phyloP scores from a whole-genome alignment of 2,888 invertebrate species.

The Xanthia togata region DNA sequence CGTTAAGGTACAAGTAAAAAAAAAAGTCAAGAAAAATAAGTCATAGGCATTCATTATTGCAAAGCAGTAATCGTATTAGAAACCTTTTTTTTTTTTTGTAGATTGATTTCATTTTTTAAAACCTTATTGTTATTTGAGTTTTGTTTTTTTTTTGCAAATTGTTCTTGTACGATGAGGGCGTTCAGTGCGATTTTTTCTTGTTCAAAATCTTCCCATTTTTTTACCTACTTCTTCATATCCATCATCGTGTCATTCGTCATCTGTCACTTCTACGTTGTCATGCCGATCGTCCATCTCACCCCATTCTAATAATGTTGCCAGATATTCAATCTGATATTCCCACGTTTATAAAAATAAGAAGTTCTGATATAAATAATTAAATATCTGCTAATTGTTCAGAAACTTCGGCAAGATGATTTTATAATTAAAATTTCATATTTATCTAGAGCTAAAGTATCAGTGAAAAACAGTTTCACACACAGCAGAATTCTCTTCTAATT shows the following conservation, averaged over 20 bases:
- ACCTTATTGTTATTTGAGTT: neutral
- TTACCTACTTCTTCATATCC: neutral
- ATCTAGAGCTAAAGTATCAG: neutral
- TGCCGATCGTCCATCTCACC: neutral
- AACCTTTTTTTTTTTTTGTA: neutral
- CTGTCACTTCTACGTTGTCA: neutral
- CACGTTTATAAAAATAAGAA: neutral
- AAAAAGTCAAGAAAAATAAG: neutral
- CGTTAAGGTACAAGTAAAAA: too few species aligned
- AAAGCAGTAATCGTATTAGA: neutral
- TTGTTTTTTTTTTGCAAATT: neutral
- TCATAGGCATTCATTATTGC: neutral
- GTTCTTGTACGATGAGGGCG: too few species aligned
- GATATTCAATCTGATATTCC: neutral
- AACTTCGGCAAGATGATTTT: neutral
- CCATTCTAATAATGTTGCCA: neutral
- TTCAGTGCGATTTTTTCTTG: neutral
- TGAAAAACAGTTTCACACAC: neutral
- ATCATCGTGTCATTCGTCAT: neutral
- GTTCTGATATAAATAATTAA: too few species aligned
- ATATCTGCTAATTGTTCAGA: neutral
- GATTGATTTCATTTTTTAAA: neutral
- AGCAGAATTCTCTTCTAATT: constrained; percentile 15
- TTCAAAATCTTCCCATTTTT: too few species aligned
- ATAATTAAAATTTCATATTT: neutral